Conservation (phyloP, 2,113 vertebrate genomes). For the Poeciliopsis retropinna region DNA sequence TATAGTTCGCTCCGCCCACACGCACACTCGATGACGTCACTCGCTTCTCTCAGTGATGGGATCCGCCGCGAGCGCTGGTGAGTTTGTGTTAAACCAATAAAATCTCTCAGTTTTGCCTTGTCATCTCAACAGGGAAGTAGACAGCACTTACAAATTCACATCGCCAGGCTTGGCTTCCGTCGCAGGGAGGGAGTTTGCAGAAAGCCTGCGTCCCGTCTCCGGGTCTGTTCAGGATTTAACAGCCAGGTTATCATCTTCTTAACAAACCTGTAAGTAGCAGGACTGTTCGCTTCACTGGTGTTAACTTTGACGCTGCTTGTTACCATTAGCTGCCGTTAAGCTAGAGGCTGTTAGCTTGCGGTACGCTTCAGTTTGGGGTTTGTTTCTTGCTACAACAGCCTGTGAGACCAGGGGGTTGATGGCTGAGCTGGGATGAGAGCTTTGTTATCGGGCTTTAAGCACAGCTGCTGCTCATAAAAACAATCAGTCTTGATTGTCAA, state of each 20-base stretch:
- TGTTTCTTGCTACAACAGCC: constrained; percentile 1
- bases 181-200: background rate
- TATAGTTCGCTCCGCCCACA: background rate
- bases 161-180: background rate
- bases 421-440: background rate
- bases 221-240: constrained; percentile 6
- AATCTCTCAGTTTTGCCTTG: constrained; percentile 53
- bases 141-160: constrained; percentile 17
- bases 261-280: constrained; percentile 50
- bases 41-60: constrained; percentile 64
- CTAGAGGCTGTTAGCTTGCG: constrained; percentile 3
- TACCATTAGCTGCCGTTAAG: background rate
- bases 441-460: background rate
- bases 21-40: constrained; percentile 28
- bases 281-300: background rate
- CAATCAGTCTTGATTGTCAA: background rate
- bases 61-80: constrained; percentile 78
- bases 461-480: background rate
- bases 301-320: background rate
- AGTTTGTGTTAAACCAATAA: constrained; percentile 80
- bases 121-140: constrained; percentile 70
- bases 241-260: constrained; percentile 22
- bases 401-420: constrained; percentile 2
- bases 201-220: background rate
- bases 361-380: background rate